phyloP scores from a whole-genome alignment of 2,888 invertebrate genomes.

The Ennomos fuscantarius region DNA sequence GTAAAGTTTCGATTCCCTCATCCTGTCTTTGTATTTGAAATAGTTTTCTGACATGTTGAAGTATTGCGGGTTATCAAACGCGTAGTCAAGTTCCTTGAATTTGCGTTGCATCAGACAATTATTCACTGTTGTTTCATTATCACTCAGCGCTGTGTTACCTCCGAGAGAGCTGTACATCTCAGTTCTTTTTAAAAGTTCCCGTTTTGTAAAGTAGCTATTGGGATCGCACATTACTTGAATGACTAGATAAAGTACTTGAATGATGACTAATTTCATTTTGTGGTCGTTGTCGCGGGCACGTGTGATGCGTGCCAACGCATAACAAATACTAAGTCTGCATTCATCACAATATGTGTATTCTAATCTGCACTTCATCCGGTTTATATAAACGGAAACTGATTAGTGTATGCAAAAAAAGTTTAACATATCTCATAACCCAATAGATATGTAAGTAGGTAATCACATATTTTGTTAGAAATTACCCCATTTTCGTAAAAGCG shows the following conservation, averaged over 20 bases:
- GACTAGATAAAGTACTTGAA: constrained; percentile 7
- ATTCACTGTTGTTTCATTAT: constrained; percentile 82
- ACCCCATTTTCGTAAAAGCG: too few species aligned
- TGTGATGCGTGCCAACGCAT: constrained; percentile 3
- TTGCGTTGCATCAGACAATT: constrained; percentile 86
- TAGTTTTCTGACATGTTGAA: constrained; percentile 89
- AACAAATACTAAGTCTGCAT: too few species aligned
- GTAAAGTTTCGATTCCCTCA: constrained; percentile 87
- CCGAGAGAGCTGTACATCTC: constrained; percentile 81
- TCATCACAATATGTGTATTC: too few species aligned
- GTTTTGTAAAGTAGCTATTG: constrained; percentile 52
- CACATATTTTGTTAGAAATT: too few species aligned
- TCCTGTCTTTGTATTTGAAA: constrained; percentile 84
- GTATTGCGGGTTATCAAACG: constrained; percentile 79
- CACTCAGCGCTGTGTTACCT: constrained; percentile 73
- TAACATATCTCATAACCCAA: too few species aligned
- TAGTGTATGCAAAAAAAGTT: too few species aligned
- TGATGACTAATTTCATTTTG: constrained; percentile 15
- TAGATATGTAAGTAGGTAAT: too few species aligned
- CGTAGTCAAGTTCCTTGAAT: constrained; percentile 80
- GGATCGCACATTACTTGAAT: constrained; percentile 44
- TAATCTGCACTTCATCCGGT: too few species aligned
- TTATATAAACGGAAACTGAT: too few species aligned
- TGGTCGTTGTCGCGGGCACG: constrained; percentile 1
- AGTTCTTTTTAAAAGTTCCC: constrained; percentile 73